Conservation (phyloP, 30 jellyfish, hydroid and myxozoan genomes). For the Chrysaora quinquecirrha region DNA sequence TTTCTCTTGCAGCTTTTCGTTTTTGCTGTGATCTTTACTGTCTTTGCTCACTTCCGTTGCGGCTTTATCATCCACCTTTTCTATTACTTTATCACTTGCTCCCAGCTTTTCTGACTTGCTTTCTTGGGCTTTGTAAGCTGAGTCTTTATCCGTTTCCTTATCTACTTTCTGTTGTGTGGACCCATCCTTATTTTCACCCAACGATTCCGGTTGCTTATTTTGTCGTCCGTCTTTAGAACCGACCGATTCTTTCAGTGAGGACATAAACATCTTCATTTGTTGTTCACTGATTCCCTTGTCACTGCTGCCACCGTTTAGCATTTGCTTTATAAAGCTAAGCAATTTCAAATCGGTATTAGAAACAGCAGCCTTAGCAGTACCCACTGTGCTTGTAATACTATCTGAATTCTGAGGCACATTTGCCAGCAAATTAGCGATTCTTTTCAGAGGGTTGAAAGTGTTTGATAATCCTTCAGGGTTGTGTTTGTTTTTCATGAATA, state of each 20-base stretch:
- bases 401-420: constrained; percentile 29
- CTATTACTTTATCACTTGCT: no score
- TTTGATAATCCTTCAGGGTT: neutral
- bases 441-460: neutral
- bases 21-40: constrained; percentile 6
- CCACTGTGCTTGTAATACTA: neutral
- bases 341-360: constrained; percentile 46
- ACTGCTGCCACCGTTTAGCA: constrained; percentile 28
- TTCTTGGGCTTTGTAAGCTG: no score
- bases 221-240: constrained; percentile 8
- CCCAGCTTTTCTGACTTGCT: no score
- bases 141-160: constrained; percentile 20
- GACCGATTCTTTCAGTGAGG: constrained; percentile 39
- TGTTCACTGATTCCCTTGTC: constrained; percentile 26
- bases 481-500: constrained; percentile 27
- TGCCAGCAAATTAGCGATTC: neutral
- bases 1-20: constrained; percentile 9
- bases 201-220: no score
- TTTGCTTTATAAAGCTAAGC: constrained; percentile 38
- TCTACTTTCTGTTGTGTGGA: constrained; percentile 1
- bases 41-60: neutral
- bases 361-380: neutral
- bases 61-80: no score
- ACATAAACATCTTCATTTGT: constrained; percentile 28
- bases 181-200: neutral